Conservation (phyloP, 2,888 invertebrate species). For the Herminia tarsipennalis region DNA sequence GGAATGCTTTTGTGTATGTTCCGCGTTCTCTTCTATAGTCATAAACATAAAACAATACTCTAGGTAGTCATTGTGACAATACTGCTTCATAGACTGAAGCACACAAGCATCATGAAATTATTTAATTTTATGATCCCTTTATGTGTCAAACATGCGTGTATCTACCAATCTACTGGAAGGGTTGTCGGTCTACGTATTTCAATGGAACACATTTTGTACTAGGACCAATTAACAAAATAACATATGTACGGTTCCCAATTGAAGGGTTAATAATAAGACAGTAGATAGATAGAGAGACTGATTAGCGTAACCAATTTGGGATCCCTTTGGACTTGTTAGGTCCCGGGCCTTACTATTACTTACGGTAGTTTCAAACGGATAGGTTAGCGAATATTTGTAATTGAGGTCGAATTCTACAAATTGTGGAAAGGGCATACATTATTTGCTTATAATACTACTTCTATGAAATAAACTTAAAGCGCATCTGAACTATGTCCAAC, state of each 20-base stretch:
- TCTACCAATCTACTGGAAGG: too few species aligned
- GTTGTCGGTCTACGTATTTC: too few species aligned
- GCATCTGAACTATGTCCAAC: slow-evolving; percentile 25
- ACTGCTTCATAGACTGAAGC: background rate
- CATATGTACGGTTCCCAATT: background rate
- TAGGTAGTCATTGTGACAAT: background rate
- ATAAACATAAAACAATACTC: too few species aligned
- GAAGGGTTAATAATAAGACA: slow-evolving; percentile 5
- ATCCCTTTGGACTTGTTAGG: background rate
- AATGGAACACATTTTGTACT: too few species aligned
- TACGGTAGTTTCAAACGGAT: too few species aligned
- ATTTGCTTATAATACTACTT: too few species aligned
- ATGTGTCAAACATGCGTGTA: too few species aligned
- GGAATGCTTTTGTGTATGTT: background rate
- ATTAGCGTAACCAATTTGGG: slow-evolving; percentile 1
- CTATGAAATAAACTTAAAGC: slow-evolving; percentile 8
- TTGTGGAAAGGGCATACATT: background rate
- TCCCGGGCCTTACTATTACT: too few species aligned
- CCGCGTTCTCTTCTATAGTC: too few species aligned
- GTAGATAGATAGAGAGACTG: background rate
- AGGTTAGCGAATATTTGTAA: background rate
- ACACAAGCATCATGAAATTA: background rate
- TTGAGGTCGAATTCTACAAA: slow-evolving; percentile 3
- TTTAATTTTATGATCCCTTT: too few species aligned
- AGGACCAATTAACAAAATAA: background rate